Conservation (phyloP, 2,888 invertebrate species). For the Rhimphoctona megacephalus region DNA sequence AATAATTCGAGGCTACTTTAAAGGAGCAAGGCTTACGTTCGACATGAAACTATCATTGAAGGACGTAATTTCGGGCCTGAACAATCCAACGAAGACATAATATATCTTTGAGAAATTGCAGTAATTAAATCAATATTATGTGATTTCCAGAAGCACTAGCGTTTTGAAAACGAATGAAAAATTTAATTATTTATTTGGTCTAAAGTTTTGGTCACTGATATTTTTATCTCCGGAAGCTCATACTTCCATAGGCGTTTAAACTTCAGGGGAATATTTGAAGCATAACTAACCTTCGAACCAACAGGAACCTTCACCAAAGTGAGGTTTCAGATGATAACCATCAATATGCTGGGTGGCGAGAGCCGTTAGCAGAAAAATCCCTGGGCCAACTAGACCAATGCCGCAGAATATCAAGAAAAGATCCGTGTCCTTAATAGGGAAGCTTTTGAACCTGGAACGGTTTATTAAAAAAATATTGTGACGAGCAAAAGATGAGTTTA, state of each 20-base stretch:
- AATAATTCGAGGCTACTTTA: neutral
- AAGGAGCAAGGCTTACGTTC: too few species aligned
- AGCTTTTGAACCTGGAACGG: conserved; percentile 78
- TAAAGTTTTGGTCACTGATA: neutral
- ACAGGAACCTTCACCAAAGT: conserved; percentile 87
- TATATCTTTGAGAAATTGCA: too few species aligned
- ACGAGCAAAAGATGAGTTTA: neutral
- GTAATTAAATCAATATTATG: too few species aligned
- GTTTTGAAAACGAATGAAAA: neutral
- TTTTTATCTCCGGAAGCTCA: neutral
- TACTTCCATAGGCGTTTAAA: neutral
- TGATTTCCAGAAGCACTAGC: neutral
- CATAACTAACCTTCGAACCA: conserved; percentile 88
- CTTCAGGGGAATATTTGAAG: neutral
- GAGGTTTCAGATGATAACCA: conserved; percentile 87
- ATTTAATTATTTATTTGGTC: neutral
- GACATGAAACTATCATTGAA: too few species aligned
- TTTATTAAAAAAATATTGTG: neutral
- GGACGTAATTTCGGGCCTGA: too few species aligned
- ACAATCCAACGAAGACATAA: too few species aligned
- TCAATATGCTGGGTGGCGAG: conserved; percentile 86
- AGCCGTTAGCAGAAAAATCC: conserved; percentile 86
- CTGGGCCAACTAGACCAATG: conserved; percentile 88
- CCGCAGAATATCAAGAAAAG: conserved; percentile 87
- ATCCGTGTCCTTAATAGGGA: conserved; percentile 85